These are phyloP conservation scores for Gallinago nigripennis DNA, from an alignment of 2,797 vertebrate genomes.

Conservation along the genomic window DNA sequence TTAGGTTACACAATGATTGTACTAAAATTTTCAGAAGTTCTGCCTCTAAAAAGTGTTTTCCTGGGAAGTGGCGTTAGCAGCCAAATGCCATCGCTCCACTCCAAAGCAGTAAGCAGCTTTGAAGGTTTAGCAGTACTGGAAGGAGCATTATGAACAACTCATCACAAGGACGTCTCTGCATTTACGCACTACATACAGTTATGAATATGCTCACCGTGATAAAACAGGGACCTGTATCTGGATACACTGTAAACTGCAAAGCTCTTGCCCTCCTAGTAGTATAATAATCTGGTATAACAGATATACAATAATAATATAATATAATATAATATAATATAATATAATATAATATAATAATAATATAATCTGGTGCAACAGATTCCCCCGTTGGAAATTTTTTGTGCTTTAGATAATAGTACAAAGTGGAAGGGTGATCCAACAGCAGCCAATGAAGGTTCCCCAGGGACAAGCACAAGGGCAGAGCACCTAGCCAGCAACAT, in stretches of 20 bases:
- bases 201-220: background rate
- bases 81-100: rapidly evolving
- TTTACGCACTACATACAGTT: rapidly evolving
- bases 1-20: background rate
- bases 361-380: background rate
- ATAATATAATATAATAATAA: too few species aligned
- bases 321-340: too few species aligned
- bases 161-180: background rate
- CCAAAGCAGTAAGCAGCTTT: background rate
- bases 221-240: background rate
- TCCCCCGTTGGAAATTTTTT: background rate
- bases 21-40: background rate
- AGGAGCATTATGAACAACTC: background rate
- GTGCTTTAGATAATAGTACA: background rate
- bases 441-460: background rate
- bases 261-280: background rate
- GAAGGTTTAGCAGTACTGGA: background rate
- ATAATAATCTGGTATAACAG: background rate
- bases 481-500: background rate
- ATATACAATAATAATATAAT: background rate
- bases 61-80: background rate
- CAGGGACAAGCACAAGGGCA: background rate
- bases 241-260: background rate
- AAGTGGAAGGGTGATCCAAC: background rate
- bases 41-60: background rate